Conservation (phyloP, 2,113 vertebrate species). For the Asarcornis scutulata region DNA sequence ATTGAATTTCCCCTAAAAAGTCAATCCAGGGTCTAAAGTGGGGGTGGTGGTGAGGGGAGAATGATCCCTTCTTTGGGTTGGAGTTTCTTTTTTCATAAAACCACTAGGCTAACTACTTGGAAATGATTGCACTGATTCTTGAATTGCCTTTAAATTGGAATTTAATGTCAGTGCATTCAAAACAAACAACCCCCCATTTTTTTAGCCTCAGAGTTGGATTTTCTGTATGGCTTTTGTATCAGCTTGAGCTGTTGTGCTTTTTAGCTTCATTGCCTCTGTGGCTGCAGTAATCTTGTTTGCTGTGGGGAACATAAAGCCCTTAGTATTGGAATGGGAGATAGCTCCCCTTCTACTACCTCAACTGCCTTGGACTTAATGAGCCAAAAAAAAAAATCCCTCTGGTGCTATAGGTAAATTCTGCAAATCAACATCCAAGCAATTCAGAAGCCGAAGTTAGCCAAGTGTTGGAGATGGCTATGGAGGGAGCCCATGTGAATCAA, state of each 20-base stretch:
- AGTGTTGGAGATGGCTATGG: background rate
- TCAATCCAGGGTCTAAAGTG: background rate
- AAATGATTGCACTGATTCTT: background rate
- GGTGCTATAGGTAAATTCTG: background rate
- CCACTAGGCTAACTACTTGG: background rate
- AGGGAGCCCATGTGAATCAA: background rate
- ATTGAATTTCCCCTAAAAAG: background rate
- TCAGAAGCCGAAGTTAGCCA: background rate
- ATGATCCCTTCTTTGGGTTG: background rate
- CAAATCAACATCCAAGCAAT: fast-evolving
- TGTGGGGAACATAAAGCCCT: background rate
- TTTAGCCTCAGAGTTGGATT: background rate
- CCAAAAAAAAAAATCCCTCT: background rate
- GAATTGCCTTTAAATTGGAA: slow-evolving; percentile 3
- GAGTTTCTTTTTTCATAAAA: background rate
- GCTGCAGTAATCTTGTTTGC: background rate
- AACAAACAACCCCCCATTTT: background rate
- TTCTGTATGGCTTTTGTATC: background rate
- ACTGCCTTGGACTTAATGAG: background rate
- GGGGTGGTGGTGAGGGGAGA: too few species aligned
- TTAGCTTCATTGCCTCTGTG: background rate
- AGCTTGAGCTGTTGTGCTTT: background rate
- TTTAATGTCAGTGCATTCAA: background rate
- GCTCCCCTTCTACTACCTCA: background rate
- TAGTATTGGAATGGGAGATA: background rate